phyloP scores from a whole-genome alignment of 2,113 vertebrate species.

The Leucoraja erinaceus region DNA sequence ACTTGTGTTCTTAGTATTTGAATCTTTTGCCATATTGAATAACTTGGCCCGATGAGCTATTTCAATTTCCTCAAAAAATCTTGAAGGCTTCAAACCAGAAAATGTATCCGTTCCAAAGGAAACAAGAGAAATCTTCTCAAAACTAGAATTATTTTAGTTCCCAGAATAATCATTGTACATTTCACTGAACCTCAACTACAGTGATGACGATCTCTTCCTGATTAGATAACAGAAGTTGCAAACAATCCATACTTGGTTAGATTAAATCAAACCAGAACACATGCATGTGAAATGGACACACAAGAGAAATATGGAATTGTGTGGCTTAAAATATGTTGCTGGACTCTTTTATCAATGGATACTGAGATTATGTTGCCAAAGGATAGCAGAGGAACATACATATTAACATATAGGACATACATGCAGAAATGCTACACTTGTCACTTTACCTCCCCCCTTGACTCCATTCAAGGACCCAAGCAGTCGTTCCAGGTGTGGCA shows the following conservation, averaged over 20 bases:
- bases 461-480: too few relatives aligned
- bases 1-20: neutral
- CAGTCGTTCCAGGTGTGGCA: too few relatives aligned
- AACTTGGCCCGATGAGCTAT: neutral
- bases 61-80: neutral
- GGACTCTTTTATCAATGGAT: neutral
- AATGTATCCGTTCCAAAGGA: neutral
- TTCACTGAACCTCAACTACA: too few relatives aligned
- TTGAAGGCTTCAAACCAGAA: neutral
- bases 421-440: too few relatives aligned
- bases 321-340: neutral
- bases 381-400: neutral
- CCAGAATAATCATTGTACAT: neutral
- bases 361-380: neutral
- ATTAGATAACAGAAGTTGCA: neutral
- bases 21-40: neutral
- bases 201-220: too few relatives aligned
- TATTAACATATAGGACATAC: too few relatives aligned
- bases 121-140: neutral
- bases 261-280: neutral
- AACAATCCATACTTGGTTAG: neutral
- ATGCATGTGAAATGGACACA: neutral
- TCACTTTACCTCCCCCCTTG: too few relatives aligned
- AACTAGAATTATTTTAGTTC: neutral
- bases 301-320: too few relatives aligned